Conservation (phyloP, 2,888 invertebrate genomes). For the Ditula angustiorana region DNA sequence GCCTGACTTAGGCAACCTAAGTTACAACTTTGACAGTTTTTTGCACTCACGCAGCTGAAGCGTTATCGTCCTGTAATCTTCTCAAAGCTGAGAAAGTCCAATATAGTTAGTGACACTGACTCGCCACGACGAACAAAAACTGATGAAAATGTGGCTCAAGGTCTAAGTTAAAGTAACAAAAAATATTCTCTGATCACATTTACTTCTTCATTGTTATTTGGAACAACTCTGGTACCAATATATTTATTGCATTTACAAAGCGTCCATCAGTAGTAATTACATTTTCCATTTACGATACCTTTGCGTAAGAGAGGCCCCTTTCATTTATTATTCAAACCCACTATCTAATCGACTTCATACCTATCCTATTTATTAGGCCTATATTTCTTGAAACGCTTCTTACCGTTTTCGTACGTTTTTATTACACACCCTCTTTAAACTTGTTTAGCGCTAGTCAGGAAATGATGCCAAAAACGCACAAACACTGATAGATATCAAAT, state of each 20-base stretch:
- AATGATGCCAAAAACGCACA: neutral
- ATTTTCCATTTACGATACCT: constrained; percentile 21
- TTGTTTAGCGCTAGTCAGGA: neutral
- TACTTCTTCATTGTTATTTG: neutral
- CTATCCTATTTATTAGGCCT: constrained; percentile 27
- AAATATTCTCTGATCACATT: neutral
- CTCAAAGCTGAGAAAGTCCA: no score
- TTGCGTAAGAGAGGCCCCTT: constrained; percentile 16
- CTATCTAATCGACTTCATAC: constrained; percentile 33
- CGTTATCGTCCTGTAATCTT: no score
- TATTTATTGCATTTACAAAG: constrained; percentile 9
- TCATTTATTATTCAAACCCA: constrained; percentile 35
- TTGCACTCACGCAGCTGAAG: neutral
- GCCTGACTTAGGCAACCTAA: neutral
- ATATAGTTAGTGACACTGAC: no score
- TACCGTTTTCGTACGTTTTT: constrained; percentile 19
- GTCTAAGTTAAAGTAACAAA: neutral
- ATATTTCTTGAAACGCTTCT: constrained; percentile 8
- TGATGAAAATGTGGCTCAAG: neutral
- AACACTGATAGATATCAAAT: neutral
- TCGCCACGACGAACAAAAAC: no score
- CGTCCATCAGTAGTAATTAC: constrained; percentile 18
- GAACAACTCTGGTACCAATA: neutral
- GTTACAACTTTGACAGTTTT: neutral
- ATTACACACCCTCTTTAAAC: constrained; percentile 21